Conservation (phyloP, 2,888 invertebrate species). For the Eristalinus sepulchralis region DNA sequence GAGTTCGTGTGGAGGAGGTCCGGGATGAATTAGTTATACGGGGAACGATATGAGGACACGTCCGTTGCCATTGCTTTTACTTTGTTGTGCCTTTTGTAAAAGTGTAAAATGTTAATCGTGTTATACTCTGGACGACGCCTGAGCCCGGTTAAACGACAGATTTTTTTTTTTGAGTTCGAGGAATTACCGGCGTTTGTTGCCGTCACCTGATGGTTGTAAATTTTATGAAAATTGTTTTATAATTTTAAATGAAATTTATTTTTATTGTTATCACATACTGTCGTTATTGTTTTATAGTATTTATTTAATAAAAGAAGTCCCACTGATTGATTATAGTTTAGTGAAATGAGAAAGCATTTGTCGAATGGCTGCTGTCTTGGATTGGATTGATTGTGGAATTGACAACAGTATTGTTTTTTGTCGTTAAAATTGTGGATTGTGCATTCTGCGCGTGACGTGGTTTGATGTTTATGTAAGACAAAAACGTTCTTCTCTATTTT, state of each 20-base stretch:
- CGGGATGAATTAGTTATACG: background rate
- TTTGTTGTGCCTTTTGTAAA: constrained; percentile 6
- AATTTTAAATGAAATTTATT: constrained; percentile 22
- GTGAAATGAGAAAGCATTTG: background rate
- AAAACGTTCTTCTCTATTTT: no score
- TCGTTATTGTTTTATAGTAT: constrained; percentile 29
- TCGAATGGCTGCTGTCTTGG: background rate
- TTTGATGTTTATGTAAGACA: no score
- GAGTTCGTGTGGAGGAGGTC: background rate
- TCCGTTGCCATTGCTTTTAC: background rate
- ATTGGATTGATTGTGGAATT: no score
- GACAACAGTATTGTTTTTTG: no score
- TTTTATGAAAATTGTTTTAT: constrained; percentile 39
- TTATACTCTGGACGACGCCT: background rate
- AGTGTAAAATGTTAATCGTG: background rate
- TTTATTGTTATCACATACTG: constrained; percentile 13
- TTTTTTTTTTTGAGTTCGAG: constrained; percentile 6
- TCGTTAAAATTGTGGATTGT: no score
- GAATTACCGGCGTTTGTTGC: background rate
- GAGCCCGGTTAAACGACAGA: background rate
- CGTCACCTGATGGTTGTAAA: constrained; percentile 23
- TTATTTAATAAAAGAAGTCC: constrained; percentile 37
- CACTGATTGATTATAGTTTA: background rate
- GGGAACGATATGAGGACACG: background rate
- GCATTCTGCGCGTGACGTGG: no score